These are phyloP conservation scores for Drosophila pectinifera DNA, from an alignment of 1,140 invertebrate genomes.

Conservation along the genomic window DNA sequence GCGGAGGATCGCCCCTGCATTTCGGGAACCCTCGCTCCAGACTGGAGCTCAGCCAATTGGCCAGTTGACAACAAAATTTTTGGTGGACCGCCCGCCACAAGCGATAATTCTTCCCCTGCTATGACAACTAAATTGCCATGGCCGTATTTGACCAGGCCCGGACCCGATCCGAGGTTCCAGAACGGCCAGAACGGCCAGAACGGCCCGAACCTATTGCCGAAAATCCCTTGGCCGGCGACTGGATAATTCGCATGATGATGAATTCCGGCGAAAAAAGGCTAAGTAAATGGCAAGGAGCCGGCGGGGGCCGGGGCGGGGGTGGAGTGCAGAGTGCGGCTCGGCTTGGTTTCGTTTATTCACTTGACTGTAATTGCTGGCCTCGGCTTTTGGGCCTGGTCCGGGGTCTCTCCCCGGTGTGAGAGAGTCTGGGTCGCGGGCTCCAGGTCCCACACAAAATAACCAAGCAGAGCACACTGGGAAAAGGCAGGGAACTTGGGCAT, in stretches of 20 bases:
- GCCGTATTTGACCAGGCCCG: conserved; percentile 66
- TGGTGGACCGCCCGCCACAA: conserved; percentile 80
- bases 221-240: conserved; percentile 50
- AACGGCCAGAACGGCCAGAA: conserved; percentile 7
- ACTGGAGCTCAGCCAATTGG: conserved; percentile 57
- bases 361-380: conserved; percentile 78
- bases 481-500: neutral
- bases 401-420: conserved; percentile 18
- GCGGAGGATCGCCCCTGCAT: conserved; percentile 6
- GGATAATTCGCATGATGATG: conserved; percentile 81
- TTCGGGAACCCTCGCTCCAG: neutral
- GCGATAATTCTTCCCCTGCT: conserved; percentile 80
- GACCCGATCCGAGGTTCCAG: conserved; percentile 12
- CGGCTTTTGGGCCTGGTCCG: conserved; percentile 26
- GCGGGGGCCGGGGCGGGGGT: neutral
- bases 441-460: conserved; percentile 68
- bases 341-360: conserved; percentile 58
- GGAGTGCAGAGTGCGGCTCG: conserved; percentile 20
- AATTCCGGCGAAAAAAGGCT: conserved; percentile 78
- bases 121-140: conserved; percentile 83
- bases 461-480: conserved; percentile 4
- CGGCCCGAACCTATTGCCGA: conserved; percentile 57
- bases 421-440: conserved; percentile 48
- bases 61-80: conserved; percentile 83
- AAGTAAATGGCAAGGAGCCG: conserved; percentile 64